Evolutionary conservation across 2,113 vertebrate genomes (phyloP), one percentile per base, ranked within the genome.

Genomic region (Sylvilagus bachmani): DNA sequence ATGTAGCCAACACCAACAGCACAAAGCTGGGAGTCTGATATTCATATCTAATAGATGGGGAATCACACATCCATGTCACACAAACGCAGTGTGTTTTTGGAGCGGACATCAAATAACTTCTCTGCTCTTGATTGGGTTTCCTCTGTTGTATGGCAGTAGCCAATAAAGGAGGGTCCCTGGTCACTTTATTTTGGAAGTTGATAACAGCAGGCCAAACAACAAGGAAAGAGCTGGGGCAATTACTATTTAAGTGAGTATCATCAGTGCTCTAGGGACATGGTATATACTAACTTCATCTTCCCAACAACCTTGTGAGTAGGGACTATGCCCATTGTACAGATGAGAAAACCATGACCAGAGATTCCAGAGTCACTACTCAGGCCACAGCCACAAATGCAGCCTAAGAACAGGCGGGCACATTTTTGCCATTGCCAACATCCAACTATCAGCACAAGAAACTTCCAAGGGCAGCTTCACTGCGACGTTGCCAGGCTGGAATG

Each of bases 1-100:
- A 36, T 96, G 90, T 98, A 97, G 96, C 96, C 95, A 97, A 97
- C 95, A 98, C 96, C 97, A 97, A 97, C 89, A 97, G 92, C 86
- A 96, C 96, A 98, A 97, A 97, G 95, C 94, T 85, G 21, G 86
- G 89, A 96, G 97, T 96, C 96, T 98, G 97, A 97, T 97, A 98
- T 96, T 98, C 97, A 98, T 96, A 97, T 94, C 97, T 98, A 95
- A 97, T 98, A 98, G 97, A 98, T 96, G 24, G 86, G 96, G 96
- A 90, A 97, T 97, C 97, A 97, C 96, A 97, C 95, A 97, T 97
- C 96, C 95, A 96, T 95, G 84, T 95, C 89, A 96, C 96, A 97
- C 97, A 98, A 97, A 98, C 96, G 93, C 91, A 38, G 96, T 96
- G 69, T 95, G 97, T 93, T 97, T 98, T 97, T 97, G 97, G 97